Evolutionary conservation across 2,888 invertebrate species (phyloP).

Genomic region (Molorchus minor): DNA sequence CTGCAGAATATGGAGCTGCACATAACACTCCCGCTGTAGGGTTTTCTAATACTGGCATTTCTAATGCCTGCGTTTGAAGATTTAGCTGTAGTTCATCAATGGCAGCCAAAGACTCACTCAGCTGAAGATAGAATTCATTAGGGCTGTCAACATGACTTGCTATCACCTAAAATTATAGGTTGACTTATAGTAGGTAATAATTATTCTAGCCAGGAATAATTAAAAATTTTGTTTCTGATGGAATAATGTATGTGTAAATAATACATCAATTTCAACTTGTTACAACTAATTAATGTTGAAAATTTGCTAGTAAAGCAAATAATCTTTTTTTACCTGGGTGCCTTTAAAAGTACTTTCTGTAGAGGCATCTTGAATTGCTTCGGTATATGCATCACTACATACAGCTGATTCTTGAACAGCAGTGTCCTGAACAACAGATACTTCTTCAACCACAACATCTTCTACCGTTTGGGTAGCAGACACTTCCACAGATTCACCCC

Average conservation of each 20-base stretch:
- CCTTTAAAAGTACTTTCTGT: not conserved
- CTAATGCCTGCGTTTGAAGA: constrained; percentile 68
- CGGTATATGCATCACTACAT: not conserved
- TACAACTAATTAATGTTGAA: too few species aligned
- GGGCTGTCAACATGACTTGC: constrained; percentile 81
- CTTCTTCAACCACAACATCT: constrained; percentile 1
- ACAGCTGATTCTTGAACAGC: not conserved
- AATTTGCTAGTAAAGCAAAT: too few species aligned
- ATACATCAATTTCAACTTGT: too few species aligned
- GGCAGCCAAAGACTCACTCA: constrained; percentile 66
- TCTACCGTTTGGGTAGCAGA: not conserved
- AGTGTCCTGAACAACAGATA: not conserved
- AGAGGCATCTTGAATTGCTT: not conserved
- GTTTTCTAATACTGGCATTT: constrained; percentile 66
- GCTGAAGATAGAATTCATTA: constrained; percentile 79
- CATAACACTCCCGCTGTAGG: constrained; percentile 72
- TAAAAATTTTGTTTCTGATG: too few species aligned
- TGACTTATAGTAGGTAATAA: too few species aligned
- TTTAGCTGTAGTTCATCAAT: constrained; percentile 71
- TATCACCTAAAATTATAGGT: constrained; percentile 63
- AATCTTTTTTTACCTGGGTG: constrained; percentile 17
- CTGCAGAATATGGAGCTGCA: constrained; percentile 82
- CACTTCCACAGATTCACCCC: constrained; percentile 3
- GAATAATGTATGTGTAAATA: too few species aligned
- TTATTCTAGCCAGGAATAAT: too few species aligned